Evolutionary conservation across 1,140 invertebrate species (phyloP).

Genomic region (Drosophila insularis): DNA sequence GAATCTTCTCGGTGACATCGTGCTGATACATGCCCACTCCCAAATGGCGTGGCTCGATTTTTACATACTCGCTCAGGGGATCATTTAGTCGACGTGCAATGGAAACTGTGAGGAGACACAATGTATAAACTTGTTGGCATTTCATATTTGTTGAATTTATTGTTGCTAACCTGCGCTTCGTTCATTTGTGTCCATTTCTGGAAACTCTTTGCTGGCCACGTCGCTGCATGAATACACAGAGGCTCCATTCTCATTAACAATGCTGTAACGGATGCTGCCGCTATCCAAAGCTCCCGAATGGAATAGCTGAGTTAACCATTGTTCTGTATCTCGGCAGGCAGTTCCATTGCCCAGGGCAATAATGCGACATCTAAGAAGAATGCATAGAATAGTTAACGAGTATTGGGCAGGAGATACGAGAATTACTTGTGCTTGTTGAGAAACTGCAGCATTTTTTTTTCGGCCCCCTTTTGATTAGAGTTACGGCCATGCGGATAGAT

Average conservation of each 20-base stretch:
- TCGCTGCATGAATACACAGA: constrained; percentile 94
- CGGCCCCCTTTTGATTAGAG: constrained; percentile 48
- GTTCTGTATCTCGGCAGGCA: constrained; percentile 93
- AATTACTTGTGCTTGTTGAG: constrained; percentile 62
- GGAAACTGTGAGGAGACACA: constrained; percentile 84
- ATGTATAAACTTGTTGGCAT: no score
- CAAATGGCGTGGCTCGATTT: constrained; percentile 95
- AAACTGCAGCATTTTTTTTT: constrained; percentile 59
- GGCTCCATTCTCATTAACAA: constrained; percentile 94
- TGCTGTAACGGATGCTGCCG: constrained; percentile 88
- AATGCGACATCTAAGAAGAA: constrained; percentile 85
- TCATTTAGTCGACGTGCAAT: constrained; percentile 94
- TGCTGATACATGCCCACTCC: constrained; percentile 97
- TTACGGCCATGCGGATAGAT: constrained; percentile 86
- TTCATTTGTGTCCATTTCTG: constrained; percentile 90
- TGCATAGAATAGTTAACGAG: neutral
- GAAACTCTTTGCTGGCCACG: constrained; percentile 92
- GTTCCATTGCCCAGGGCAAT: constrained; percentile 95
- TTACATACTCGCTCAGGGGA: constrained; percentile 94
- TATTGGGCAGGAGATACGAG: no score
- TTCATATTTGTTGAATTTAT: no score
- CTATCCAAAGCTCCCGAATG: constrained; percentile 84
- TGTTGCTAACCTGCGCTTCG: constrained; percentile 88
- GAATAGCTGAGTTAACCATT: constrained; percentile 88
- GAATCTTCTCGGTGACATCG: constrained; percentile 90